Evolutionary conservation across 2,888 invertebrate genomes (phyloP).

Genomic region (Protodeltote pygarga): DNA sequence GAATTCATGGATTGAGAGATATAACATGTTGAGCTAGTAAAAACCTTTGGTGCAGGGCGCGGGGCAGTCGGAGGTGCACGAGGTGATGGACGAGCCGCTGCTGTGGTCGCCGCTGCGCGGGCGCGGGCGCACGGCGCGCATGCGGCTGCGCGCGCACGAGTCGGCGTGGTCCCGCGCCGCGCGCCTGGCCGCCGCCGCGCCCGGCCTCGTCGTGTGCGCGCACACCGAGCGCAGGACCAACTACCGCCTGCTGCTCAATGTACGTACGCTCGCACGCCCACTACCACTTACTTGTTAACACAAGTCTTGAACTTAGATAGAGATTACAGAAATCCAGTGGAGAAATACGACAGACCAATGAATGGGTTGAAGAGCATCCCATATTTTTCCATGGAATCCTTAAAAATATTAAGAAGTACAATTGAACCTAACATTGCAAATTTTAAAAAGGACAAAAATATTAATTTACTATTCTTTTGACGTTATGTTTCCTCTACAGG

Average conservation of each 20-base stretch:
- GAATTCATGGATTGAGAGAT: too few relatives aligned
- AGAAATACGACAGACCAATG: too few relatives aligned
- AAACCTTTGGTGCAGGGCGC: too few relatives aligned
- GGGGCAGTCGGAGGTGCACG: conserved; percentile 88
- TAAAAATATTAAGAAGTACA: too few relatives aligned
- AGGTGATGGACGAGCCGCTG: conserved; percentile 88
- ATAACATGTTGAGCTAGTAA: too few relatives aligned
- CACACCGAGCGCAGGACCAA: conserved; percentile 90
- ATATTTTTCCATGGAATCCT: too few relatives aligned
- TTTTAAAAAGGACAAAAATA: too few relatives aligned
- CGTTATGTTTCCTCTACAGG: conserved; percentile 59
- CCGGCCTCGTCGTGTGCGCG: conserved; percentile 91
- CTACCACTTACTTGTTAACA: too few relatives aligned
- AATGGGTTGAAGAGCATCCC: too few relatives aligned
- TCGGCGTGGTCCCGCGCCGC: conserved; percentile 77
- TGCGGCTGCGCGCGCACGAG: conserved; percentile 62
- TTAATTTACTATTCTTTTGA: neutral
- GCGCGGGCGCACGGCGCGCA: conserved; percentile 66
- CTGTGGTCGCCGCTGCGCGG: conserved; percentile 84
- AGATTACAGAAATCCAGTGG: too few relatives aligned
- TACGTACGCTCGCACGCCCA: conserved; percentile 40
- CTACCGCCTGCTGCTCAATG: conserved; percentile 90
- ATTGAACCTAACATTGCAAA: too few relatives aligned
- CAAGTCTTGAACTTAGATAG: too few relatives aligned
- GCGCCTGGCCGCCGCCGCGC: conserved; percentile 91